Evolutionary conservation across 2,888 invertebrate genomes (phyloP), one percentile per base, ranked within the genome.

Genomic region (Xestoiulus laeticollis): DNA sequence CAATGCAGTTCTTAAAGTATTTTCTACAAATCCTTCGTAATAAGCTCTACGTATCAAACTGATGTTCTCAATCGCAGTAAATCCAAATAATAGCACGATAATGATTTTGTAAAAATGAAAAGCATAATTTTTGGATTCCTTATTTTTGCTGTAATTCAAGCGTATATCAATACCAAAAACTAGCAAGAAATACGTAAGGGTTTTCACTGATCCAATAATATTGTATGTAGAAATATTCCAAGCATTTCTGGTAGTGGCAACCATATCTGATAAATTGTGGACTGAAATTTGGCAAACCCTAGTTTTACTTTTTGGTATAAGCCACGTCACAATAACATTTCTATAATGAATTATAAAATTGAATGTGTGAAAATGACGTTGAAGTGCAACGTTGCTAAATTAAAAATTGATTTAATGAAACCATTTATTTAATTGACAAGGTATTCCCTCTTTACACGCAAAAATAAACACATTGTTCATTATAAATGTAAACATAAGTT

Each of bases 161-260:
- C 83, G 83, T 8, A 84, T 84, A n/a, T 84, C 84, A n/a, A 84
- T 84, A 10, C 84, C 84, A 84, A 84, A 84, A 19, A 84, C 0
- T 14, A 84, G 4, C 84, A 84, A 19, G 16, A 84, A 84, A 84
- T 26, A 59, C 6, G 59, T 59, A 2, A 59, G 22, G 0, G n/a
- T n/a, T n/a, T 59, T 6, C 19, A 59, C 59, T n/a, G 8, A 59
- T n/a, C n/a, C 59, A 59, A n/a, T 59, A n/a, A 59, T 19, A n/a
- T 59, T 59, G n/a, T 5, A 19, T 6, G 19, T n/a, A 6, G 59
- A 1, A n/a, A 22, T 8, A 1, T 59, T 59, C 59, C 59, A 59
- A 59, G n/a, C 59, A 19, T 59, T 59, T n/a, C 3, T 6, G 1
- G 19, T 6, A 59, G 59, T 6, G n/a, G n/a, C 19, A 6, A 59